Conservation (phyloP, 2,888 invertebrate genomes). For the Spisula subtruncata region DNA sequence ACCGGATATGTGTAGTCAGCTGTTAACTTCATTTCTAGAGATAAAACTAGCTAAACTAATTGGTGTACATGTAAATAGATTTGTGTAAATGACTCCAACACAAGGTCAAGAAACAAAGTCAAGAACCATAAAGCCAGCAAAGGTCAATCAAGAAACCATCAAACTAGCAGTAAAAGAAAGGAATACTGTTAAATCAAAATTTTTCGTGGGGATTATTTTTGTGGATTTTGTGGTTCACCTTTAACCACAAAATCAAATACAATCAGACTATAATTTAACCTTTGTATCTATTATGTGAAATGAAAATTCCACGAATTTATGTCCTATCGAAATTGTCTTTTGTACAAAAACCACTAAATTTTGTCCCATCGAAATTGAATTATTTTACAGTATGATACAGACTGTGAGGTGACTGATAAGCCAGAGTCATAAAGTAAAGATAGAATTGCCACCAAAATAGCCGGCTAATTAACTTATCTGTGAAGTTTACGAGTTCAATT, state of each 20-base stretch:
- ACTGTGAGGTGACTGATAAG: background rate
- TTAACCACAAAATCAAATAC: too few relatives aligned
- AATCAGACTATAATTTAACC: too few relatives aligned
- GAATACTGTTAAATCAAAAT: too few relatives aligned
- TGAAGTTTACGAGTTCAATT: slow-evolving; percentile 21
- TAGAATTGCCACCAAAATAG: slow-evolving; percentile 10
- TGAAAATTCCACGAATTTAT: too few relatives aligned
- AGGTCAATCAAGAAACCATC: background rate
- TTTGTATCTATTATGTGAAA: too few relatives aligned
- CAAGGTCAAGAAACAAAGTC: too few relatives aligned
- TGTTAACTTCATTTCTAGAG: background rate
- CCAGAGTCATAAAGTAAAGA: background rate
- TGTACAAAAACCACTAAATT: too few relatives aligned
- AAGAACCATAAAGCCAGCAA: background rate
- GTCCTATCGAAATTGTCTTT: too few relatives aligned
- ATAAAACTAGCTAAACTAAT: background rate
- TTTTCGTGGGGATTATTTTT: too few relatives aligned
- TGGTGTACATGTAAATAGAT: background rate
- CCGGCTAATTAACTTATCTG: slow-evolving; percentile 13
- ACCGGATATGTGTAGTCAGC: background rate
- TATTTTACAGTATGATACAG: too few relatives aligned
- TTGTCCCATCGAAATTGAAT: too few relatives aligned
- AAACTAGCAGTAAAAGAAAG: background rate
- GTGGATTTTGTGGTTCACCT: too few relatives aligned
- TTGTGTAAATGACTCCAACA: background rate